phyloP scores from a whole-genome alignment of 2,888 invertebrate species.

The Neoitamus cyanurus region DNA sequence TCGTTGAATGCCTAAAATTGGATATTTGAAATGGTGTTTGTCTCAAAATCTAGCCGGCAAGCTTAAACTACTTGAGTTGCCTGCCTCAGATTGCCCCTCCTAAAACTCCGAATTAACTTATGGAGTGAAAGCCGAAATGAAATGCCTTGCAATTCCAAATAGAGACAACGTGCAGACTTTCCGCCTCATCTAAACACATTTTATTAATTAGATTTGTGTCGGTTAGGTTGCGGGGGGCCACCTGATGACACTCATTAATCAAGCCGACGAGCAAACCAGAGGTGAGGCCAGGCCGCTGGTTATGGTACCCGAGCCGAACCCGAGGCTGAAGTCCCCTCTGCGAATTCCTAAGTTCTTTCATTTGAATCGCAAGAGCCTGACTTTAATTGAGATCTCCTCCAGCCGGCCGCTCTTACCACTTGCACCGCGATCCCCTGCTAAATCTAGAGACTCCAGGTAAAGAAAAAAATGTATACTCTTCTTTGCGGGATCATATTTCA shows the following conservation, averaged over 20 bases:
- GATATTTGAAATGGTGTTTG: background rate
- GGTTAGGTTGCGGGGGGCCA: background rate
- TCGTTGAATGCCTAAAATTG: background rate
- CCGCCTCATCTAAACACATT: background rate
- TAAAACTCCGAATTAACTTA: background rate
- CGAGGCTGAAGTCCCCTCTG: background rate
- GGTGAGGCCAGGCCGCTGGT: background rate
- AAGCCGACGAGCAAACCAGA: background rate
- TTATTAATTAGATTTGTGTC: background rate
- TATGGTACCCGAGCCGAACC: background rate
- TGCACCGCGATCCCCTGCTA: background rate
- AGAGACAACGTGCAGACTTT: background rate
- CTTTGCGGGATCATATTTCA: conserved; percentile 21
- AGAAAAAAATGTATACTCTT: background rate
- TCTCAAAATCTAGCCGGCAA: background rate
- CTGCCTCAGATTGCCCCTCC: background rate
- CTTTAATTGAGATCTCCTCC: background rate
- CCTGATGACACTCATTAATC: background rate
- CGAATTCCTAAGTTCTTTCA: background rate
- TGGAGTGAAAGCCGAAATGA: background rate
- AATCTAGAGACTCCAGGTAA: background rate
- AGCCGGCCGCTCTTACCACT: background rate
- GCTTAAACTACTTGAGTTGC: background rate
- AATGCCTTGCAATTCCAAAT: background rate
- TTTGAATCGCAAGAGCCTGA: background rate